Evolutionary conservation across 2,113 vertebrate genomes (phyloP).

Genomic region (Orthonyx spaldingii): DNA sequence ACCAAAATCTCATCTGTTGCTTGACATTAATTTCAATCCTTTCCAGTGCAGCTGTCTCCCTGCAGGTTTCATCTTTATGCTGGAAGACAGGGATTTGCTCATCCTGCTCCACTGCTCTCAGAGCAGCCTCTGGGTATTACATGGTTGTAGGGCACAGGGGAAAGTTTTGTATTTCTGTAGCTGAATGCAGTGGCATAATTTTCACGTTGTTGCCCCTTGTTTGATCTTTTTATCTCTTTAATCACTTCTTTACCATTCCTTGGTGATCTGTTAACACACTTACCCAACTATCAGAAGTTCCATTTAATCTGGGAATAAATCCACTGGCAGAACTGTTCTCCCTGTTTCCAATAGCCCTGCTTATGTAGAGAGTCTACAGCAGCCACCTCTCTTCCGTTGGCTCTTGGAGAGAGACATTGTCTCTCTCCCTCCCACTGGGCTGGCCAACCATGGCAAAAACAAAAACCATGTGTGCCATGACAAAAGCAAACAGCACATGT

Average conservation of each 20-base stretch:
- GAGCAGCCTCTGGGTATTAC: background rate
- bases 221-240: background rate
- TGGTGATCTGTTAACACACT: background rate
- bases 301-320: background rate
- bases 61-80: background rate
- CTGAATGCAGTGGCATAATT: background rate
- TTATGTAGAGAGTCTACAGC: background rate
- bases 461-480: background rate
- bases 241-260: background rate
- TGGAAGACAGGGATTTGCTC: background rate
- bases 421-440: background rate
- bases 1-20: background rate
- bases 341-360: background rate
- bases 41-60: background rate
- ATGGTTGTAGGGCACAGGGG: background rate
- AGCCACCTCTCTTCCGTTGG: background rate
- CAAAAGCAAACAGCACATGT: background rate
- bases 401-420: background rate
- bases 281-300: background rate
- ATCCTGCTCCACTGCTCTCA: background rate
- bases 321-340: background rate
- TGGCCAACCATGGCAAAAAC: background rate
- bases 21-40: slow-evolving; percentile 24
- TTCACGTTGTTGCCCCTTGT: background rate
- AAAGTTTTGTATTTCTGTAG: background rate